These are phyloP conservation scores for Drosophila nigricruria DNA, from an alignment of 2,888 invertebrate genomes.

Conservation along the genomic window DNA sequence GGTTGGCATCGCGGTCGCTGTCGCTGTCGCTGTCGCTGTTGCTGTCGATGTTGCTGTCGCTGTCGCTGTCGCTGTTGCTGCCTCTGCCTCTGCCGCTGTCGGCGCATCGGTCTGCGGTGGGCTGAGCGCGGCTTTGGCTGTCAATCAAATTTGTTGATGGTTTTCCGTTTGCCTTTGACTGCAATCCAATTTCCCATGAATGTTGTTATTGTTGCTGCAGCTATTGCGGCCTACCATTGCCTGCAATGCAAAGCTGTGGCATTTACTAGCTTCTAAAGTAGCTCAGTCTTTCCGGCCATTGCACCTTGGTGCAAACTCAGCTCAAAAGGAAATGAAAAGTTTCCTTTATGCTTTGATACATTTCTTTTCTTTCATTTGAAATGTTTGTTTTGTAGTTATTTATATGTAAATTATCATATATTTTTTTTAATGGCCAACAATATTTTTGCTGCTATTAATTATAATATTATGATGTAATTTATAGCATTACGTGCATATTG, in stretches of 20 bases:
- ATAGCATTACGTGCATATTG: not conserved
- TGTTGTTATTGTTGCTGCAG: conserved; percentile 8
- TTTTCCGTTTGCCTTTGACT: conserved; percentile 61
- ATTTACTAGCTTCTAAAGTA: conserved; percentile 50
- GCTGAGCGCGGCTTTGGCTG: conserved; percentile 51
- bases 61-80: not conserved
- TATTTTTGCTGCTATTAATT: not conserved
- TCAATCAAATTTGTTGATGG: conserved; percentile 65
- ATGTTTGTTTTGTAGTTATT: not conserved
- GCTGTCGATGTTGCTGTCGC: not conserved
- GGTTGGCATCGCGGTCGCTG: conserved; percentile 7
- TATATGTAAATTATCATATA: not conserved
- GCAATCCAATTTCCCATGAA: conserved; percentile 49
- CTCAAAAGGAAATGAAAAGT: conserved; percentile 4
- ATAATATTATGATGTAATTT: not conserved
- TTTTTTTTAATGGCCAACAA: not conserved
- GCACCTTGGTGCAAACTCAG: conserved; percentile 37
- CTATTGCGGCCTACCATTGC: conserved; percentile 15
- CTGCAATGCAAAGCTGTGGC: conserved; percentile 18
- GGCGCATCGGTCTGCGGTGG: conserved; percentile 44
- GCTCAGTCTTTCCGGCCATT: conserved; percentile 53
- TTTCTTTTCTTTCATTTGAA: not conserved
- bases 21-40: not conserved
- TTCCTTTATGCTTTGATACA: not conserved
- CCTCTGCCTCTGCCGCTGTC: not conserved